Conservation (phyloP, 1,140 invertebrate genomes). For the Drosophila rhopaloa region DNA sequence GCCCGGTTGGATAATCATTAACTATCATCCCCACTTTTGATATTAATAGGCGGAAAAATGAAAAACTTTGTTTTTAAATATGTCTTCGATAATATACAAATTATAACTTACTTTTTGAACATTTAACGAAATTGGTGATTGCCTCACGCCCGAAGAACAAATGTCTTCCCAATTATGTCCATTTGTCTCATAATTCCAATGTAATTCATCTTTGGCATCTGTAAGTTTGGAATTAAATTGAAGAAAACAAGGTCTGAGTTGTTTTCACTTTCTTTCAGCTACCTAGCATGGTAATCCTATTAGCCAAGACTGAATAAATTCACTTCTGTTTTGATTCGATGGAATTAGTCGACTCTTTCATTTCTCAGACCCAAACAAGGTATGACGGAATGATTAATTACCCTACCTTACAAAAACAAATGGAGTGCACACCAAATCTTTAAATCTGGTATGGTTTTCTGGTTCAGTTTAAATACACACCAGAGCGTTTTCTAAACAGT, state of each 20-base stretch:
- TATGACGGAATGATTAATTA: constrained; percentile 46
- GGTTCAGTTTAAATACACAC: background rate
- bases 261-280: constrained; percentile 51
- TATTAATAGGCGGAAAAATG: background rate
- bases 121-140: constrained; percentile 52
- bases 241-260: constrained; percentile 10
- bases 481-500: no score
- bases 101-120: constrained; percentile 31
- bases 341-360: constrained; percentile 28
- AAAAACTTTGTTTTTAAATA: background rate
- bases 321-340: constrained; percentile 34
- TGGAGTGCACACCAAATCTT: background rate
- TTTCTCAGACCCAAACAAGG: constrained; percentile 30
- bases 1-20: background rate
- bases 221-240: constrained; percentile 22
- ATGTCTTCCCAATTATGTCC: constrained; percentile 35
- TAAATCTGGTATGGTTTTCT: background rate
- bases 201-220: constrained; percentile 26
- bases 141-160: constrained; percentile 36
- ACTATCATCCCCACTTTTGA: no score
- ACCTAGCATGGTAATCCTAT: constrained; percentile 43
- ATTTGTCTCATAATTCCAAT: constrained; percentile 48
- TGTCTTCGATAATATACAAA: no score
- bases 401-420: background rate
- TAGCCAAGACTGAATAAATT: constrained; percentile 42